Base-by-base conservation (phyloP, 2,113 vertebrate genomes). In the Myodes glareolus region DNA sequence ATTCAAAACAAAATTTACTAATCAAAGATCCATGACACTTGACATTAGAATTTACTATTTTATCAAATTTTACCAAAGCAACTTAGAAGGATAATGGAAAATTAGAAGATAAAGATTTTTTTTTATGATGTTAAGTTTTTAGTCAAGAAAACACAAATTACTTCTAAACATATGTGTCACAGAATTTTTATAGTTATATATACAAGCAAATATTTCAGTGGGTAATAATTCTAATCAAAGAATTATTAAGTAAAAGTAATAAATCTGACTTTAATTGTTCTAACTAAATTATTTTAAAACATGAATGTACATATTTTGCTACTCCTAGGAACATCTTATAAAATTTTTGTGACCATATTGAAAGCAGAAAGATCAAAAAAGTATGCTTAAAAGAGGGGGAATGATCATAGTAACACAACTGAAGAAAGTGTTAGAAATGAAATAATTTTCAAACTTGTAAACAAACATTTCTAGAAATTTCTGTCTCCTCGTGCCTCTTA, bases 141-240 rank as follows among this genome's bases (percentile, higher is more conserved):
- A 61, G 58, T 19, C 58, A 61, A 61, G 58, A 61, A 61, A 61
- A 61, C 19, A 61, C 19, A 61, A 61, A 61, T 61, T 4, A 61
- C 21, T 61, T 61, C 58, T 61, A 61, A 61, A 88, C 52, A 97
- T 82, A 89, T 63, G 78, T 94, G 77, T 9, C n/a, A 73, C 68
- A 95, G 94, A 94, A 85, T 94, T 94, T 95, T 19, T 88, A 94
- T 95, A 78, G 67, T 36, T 55, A 55, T 45, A 84, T 45, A 68
- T 19, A 42, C 42, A 58, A 31, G 25, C 50, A 92, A n/a, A 90
- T 12, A 82, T 78, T 55, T 93, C 1, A 91, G 25, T 88, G 68
- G 78, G 80, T 86, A 85, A 81, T 6, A 80, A 25, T 90, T 92
- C n/a, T 87, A 76, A 77, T 73, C 27, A 91, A 23, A 86, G 77